These are phyloP conservation scores for Podilymbus podiceps DNA, from an alignment of 2,113 vertebrate species.

Conservation along the genomic window DNA sequence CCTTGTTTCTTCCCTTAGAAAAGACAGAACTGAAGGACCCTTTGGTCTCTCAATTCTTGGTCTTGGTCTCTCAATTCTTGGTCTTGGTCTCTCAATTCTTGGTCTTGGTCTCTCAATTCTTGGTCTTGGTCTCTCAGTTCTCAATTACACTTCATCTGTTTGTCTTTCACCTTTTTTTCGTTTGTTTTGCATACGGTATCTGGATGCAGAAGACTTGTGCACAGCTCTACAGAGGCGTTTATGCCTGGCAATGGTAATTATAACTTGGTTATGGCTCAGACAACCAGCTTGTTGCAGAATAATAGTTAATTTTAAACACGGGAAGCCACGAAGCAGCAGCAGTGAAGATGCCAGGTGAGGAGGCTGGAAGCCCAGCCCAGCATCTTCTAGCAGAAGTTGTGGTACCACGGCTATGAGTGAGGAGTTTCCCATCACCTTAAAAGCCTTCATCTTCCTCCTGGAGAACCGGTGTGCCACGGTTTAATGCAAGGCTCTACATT, in stretches of 20 bases:
- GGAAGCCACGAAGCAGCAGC: not conserved
- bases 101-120: not conserved
- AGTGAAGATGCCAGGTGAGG: not conserved
- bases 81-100: not conserved
- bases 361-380: not conserved
- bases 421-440: not conserved
- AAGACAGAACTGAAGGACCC: not conserved
- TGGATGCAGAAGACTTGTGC: not conserved
- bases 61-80: not conserved
- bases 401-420: rapidly evolving
- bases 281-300: not conserved
- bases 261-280: not conserved
- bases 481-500: no score
- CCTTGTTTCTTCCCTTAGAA: not conserved
- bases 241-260: not conserved
- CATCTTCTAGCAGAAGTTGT: not conserved
- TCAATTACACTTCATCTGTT: not conserved
- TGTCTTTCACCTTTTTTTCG: not conserved
- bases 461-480: not conserved
- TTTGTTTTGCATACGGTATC: rapidly evolving
- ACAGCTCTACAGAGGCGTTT: not conserved
- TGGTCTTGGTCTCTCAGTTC: no score
- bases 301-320: not conserved
- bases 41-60: not conserved
- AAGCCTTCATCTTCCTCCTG: not conserved